Evolutionary conservation across 2,113 vertebrate genomes (phyloP), one percentile per base, ranked within the genome.

Genomic region (Melanocharis versteri): DNA sequence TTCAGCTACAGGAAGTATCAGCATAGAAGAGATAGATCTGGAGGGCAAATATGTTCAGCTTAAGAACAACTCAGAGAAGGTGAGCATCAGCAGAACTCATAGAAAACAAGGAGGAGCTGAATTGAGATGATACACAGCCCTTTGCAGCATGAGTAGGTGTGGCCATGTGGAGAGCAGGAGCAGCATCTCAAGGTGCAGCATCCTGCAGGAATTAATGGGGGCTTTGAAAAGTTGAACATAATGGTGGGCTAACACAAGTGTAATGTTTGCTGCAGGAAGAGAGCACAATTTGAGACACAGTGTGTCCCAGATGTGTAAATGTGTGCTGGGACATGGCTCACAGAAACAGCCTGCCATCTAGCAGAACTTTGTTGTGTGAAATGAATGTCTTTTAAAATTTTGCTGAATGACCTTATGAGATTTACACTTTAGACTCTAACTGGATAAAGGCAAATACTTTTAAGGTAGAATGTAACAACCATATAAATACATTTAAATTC

Each of bases 41-140:
- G 99, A 99, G 68, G 99, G 99, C 64, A 99, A 98, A 33, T 98
- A 98, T 0, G 98, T 99, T 71, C 98, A 98, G 15, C 98, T 99
- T 57, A 98, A 97, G 96, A 99, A 99, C 94, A 97, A 97, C 66
- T 98, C 98, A 0, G 98, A 99, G 27, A 98, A 99, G 98, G 99
- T 99, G 79, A 51, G 62, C 31, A 42, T 75, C 65, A 39, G 76
- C 27, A 68, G 50, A 66, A 57, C 26, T 28, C 13, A 15, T 3
- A 17, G 54, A 24, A 60, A 73, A n/a, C 3, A 3, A 33, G 22
- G 28, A 77, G 39, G 16, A 82, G 47, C 68, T 92, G 5, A 35
- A 48, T 0, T 5, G 30, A 58, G 47, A 15, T 18, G 28, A 28
- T 44, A 3, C 13, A 6, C 14, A 23, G 58, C 20, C 10, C 42